These are phyloP conservation scores for Eilema depressum DNA, from an alignment of 2,888 invertebrate species.

Conservation along the genomic window DNA sequence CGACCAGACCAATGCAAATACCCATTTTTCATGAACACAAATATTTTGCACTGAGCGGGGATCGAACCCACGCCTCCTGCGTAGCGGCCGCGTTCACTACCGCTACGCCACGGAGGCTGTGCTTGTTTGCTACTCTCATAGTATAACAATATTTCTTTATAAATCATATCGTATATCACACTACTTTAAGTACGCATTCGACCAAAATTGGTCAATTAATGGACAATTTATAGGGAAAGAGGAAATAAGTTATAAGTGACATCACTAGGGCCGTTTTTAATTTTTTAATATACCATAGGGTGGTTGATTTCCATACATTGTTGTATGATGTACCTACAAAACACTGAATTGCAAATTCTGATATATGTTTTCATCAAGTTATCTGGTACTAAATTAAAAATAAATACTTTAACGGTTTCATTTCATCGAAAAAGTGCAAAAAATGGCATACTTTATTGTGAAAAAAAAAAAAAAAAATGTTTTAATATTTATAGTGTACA, in stretches of 20 bases:
- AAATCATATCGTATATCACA: neutral
- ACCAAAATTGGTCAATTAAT: neutral
- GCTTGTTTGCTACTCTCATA: neutral
- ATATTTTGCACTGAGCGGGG: no score
- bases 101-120: no score
- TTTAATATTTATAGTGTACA: no score
- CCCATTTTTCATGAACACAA: no score
- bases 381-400: neutral
- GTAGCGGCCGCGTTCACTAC: no score
- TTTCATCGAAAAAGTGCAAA: no score
- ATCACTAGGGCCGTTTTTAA: neutral
- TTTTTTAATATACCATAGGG: neutral
- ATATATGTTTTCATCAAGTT: neutral
- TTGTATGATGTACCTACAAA: neutral
- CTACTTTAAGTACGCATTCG: neutral
- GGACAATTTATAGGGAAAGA: neutral
- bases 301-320: neutral
- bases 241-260: neutral
- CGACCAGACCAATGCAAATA: no score
- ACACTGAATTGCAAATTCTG: neutral
- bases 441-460: no score
- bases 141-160: no score
- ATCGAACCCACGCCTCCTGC: no score
- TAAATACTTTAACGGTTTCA: no score
- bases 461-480: no score